A percentile compares a stretch with the other conserved stretches of the same genome.
These are phyloP conservation scores for Dolichotis patagonum DNA, from an alignment of 2,113 vertebrate genomes.

Conservation along the genomic window DNA sequence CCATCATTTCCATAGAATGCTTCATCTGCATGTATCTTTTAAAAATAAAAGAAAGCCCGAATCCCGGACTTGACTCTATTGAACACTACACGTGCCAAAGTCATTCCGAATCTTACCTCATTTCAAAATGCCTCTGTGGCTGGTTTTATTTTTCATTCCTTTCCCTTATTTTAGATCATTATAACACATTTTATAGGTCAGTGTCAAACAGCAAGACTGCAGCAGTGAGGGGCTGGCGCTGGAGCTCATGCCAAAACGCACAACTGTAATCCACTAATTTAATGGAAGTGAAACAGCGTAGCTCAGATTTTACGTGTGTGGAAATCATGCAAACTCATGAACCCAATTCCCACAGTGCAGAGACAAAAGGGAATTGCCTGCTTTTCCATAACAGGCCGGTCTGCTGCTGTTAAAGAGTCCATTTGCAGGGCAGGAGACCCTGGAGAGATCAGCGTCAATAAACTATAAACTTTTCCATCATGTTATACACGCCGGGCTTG, in stretches of 20 bases:
- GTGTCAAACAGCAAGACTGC: constrained; percentile 63
- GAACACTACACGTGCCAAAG: constrained; percentile 51
- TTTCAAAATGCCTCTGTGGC: constrained; percentile 63
- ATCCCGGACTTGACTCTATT: constrained; percentile 45
- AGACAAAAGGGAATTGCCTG: neutral
- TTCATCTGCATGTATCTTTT: constrained; percentile 46
- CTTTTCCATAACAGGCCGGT: neutral
- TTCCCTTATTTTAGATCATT: constrained; percentile 72
- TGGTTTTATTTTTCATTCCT: constrained; percentile 72
- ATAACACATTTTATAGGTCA: constrained; percentile 73
- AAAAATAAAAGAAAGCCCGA: constrained; percentile 41
- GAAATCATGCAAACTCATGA: constrained; percentile 58
- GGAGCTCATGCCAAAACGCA: constrained; percentile 61
- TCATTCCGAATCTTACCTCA: constrained; percentile 70
- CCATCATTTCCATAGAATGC: neutral
- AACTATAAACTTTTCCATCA: constrained; percentile 50
- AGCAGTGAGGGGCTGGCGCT: neutral
- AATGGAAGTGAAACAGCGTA: constrained; percentile 48
- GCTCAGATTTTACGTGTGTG: constrained; percentile 44
- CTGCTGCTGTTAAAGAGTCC: neutral
- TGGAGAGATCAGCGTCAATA: constrained; percentile 54
- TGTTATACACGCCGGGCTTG: neutral
- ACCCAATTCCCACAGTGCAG: neutral
- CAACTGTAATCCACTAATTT: constrained; percentile 49
- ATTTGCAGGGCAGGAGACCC: neutral